A percentile compares a stretch with the other conserved stretches of the same genome.
These are phyloP conservation scores for Drosophila sp. DNA, from an alignment of 1,140 invertebrate genomes.

Conservation along the genomic window DNA sequence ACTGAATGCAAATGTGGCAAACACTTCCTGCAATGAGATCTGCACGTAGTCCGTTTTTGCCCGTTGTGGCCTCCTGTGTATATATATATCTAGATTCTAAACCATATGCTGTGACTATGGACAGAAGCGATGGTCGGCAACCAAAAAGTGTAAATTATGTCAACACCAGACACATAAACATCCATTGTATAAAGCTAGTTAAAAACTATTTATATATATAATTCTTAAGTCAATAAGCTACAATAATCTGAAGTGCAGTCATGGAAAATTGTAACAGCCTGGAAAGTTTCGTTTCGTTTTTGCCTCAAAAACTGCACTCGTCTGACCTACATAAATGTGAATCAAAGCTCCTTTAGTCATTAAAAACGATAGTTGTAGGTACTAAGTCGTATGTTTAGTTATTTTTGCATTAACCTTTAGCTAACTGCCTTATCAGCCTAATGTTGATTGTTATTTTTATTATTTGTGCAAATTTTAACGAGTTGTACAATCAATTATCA, in stretches of 20 bases:
- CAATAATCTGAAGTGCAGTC: conserved; percentile 28
- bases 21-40: conserved; percentile 71
- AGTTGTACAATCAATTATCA: conserved; percentile 44
- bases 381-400: conserved; percentile 69
- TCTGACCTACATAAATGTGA: conserved; percentile 61
- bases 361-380: conserved; percentile 65
- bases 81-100: conserved; percentile 38
- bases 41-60: conserved; percentile 69
- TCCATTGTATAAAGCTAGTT: conserved; percentile 74
- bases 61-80: conserved; percentile 13
- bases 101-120: conserved; percentile 12
- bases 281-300: neutral
- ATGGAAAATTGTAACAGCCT: conserved; percentile 2
- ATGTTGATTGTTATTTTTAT: conserved; percentile 57
- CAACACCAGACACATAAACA: conserved; percentile 33
- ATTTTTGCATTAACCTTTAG: conserved; percentile 60
- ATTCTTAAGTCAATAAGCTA: conserved; percentile 32
- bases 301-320: conserved; percentile 22
- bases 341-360: conserved; percentile 79
- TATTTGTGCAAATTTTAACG: conserved; percentile 35
- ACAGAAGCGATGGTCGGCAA: conserved; percentile 40
- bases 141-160: conserved; percentile 65
- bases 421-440: conserved; percentile 68
- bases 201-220: conserved; percentile 66
- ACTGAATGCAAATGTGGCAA: conserved; percentile 68